Evolutionary conservation across 1,140 invertebrate species (phyloP).

Genomic region (Diabrotica undecimpunctata): DNA sequence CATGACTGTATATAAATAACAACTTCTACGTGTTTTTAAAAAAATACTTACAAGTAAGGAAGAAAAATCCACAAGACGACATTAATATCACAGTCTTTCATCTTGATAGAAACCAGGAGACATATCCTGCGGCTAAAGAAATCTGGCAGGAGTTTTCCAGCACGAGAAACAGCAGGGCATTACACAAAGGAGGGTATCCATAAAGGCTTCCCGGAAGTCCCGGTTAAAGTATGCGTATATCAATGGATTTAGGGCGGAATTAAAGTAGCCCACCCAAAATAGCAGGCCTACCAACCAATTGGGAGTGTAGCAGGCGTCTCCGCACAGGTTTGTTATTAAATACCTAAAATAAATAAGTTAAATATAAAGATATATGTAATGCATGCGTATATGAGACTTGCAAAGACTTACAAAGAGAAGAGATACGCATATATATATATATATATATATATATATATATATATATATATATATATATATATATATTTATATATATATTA

Average conservation of each 20-base stretch:
- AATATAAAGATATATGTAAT: background rate
- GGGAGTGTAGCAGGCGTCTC: conserved; percentile 72
- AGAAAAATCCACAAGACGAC: background rate
- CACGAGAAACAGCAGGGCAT: conserved; percentile 65
- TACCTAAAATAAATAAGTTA: conserved; percentile 59
- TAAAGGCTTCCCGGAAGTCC: conserved; percentile 95
- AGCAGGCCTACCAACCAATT: conserved; percentile 75
- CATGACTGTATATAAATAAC: no score
- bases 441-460: no score
- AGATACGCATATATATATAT: no score
- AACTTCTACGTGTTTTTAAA: no score
- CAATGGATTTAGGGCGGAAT: conserved; percentile 93
- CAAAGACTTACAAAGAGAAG: no score
- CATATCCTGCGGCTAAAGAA: conserved; percentile 44
- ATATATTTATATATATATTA: no score
- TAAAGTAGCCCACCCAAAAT: conserved; percentile 88
- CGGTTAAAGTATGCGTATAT: conserved; percentile 98
- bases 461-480: no score
- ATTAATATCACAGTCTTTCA: conserved; percentile 36
- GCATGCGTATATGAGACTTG: no score
- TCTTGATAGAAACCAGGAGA: conserved; percentile 33
- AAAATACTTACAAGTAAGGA: no score
- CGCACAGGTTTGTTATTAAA: conserved; percentile 80
- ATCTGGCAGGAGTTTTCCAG: conserved; percentile 46
- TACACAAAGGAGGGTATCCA: conserved; percentile 83